These are phyloP conservation scores for Pogona vitticeps DNA, from an alignment of 2,113 vertebrate genomes.

Conservation along the genomic window DNA sequence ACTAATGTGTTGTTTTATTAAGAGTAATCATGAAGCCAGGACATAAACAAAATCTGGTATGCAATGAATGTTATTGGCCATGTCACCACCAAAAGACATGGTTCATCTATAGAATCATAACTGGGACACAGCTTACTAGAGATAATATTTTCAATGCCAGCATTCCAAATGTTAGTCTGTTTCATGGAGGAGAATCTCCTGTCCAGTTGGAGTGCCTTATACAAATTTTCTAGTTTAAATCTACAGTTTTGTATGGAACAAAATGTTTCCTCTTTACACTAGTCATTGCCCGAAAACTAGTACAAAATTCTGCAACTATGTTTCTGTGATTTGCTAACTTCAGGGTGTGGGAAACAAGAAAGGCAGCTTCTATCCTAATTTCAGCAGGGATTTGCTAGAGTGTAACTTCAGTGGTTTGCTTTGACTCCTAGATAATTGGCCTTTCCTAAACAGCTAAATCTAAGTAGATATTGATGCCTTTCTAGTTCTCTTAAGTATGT, in stretches of 20 bases:
- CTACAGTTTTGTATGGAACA: neutral
- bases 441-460: neutral
- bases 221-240: neutral
- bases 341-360: neutral
- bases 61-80: neutral
- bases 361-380: neutral
- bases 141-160: neutral
- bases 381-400: neutral
- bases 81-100: neutral
- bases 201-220: neutral
- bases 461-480: neutral
- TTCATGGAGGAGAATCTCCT: neutral
- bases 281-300: neutral
- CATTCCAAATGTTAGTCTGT: no score
- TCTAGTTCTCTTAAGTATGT: neutral
- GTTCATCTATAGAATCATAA: neutral
- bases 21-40: neutral
- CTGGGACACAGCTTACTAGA: neutral
- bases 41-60: neutral
- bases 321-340: neutral
- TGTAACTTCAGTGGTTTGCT: neutral
- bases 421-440: neutral
- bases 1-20: constrained; percentile 1
- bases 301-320: neutral
- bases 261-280: neutral